Evolutionary conservation across 2,888 invertebrate genomes (phyloP).

Genomic region (Limnephilus lunatus): DNA sequence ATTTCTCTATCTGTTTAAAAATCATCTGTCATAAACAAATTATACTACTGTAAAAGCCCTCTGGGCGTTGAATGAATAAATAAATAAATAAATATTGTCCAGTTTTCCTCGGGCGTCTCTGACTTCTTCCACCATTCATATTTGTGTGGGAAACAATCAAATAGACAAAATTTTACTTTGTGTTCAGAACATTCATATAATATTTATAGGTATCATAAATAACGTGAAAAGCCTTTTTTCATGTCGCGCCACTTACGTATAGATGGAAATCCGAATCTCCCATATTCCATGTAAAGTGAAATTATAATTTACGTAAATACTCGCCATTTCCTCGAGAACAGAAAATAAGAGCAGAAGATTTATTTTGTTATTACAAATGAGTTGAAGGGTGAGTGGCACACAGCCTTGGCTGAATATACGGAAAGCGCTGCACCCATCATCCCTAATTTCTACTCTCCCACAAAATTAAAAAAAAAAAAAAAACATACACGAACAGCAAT

Average conservation of each 20-base stretch:
- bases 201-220: neutral
- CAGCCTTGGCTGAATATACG: neutral
- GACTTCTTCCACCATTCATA: no score
- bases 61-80: no score
- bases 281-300: neutral
- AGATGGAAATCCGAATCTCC: neutral
- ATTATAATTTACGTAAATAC: neutral
- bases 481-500: neutral
- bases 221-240: neutral
- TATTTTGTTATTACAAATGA: neutral
- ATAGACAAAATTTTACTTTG: neutral
- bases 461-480: neutral
- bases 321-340: neutral
- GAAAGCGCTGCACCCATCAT: neutral
- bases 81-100: no score
- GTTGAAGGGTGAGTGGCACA: conserved; percentile 2
- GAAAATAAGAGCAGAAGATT: neutral
- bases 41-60: no score
- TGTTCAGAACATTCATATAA: neutral
- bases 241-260: neutral
- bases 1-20: no score
- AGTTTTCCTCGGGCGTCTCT: no score
- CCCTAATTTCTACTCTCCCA: neutral
- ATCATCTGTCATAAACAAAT: no score
- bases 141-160: no score